Conservation (phyloP, 2,113 vertebrate genomes). For the Phycodurus eques region DNA sequence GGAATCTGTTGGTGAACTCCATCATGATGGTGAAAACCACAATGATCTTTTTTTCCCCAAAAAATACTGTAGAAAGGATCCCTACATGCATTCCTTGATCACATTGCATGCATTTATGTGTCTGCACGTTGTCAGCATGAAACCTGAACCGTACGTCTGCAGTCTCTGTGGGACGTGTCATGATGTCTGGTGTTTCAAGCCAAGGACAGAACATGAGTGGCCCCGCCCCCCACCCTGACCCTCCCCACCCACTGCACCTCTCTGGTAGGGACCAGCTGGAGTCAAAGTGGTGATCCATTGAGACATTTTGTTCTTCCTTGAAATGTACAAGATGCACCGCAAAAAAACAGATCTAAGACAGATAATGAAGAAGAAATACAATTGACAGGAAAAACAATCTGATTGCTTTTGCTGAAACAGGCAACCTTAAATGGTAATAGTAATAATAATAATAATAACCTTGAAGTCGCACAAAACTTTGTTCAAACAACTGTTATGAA, state of each 20-base stretch:
- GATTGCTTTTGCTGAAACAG: not conserved
- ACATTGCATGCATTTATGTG: constrained; percentile 17
- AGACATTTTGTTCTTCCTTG: constrained; percentile 33
- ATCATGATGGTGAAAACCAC: constrained; percentile 41
- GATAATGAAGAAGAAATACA: not conserved
- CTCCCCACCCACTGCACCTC: not conserved
- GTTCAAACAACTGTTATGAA: too few species aligned
- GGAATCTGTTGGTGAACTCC: constrained; percentile 33
- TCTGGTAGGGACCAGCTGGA: constrained; percentile 8
- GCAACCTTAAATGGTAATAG: not conserved
- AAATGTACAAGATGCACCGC: not conserved
- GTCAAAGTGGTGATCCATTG: constrained; percentile 13
- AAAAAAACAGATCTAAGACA: not conserved
- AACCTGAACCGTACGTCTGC: constrained; percentile 30
- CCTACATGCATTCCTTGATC: constrained; percentile 10
- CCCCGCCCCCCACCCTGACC: constrained; percentile 10
- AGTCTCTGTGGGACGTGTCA: constrained; percentile 12
- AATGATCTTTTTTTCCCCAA: constrained; percentile 8
- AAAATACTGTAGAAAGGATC: constrained; percentile 8
- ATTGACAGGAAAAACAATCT: too few species aligned
- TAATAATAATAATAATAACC: too few species aligned
- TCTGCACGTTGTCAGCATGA: constrained; percentile 13
- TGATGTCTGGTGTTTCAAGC: constrained; percentile 16
- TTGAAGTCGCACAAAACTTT: not conserved
- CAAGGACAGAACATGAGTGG: constrained; percentile 20